Conservation (phyloP, 2,888 invertebrate genomes). For the Lasius fuliginosus region DNA sequence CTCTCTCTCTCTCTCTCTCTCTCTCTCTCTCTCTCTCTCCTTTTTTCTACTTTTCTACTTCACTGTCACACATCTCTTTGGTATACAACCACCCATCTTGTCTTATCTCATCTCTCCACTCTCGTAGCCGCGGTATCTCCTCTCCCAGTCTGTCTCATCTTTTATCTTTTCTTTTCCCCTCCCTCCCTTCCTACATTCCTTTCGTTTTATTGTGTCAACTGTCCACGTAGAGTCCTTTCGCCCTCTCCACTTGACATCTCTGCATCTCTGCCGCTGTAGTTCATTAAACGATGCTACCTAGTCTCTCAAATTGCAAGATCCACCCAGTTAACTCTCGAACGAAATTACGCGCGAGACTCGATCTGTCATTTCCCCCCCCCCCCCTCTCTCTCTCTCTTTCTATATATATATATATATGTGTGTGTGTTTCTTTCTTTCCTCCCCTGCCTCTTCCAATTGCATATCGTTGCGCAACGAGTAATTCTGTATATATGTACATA, state of each 20-base stretch:
- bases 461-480: slow-evolving; percentile 1
- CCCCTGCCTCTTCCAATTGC: slow-evolving; percentile 19
- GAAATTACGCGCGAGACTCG: slow-evolving; percentile 56
- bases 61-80: slow-evolving; percentile 2
- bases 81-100: slow-evolving; percentile 20
- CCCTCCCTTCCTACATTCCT: slow-evolving; percentile 11
- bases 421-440: neutral
- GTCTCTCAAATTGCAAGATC: slow-evolving; percentile 66
- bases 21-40: neutral
- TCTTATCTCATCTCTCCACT: slow-evolving; percentile 38
- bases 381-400: too few species aligned
- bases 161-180: slow-evolving; percentile 41
- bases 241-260: slow-evolving; percentile 61
- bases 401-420: neutral
- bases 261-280: slow-evolving; percentile 63
- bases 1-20: neutral
- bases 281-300: slow-evolving; percentile 72
- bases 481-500: neutral
- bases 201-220: slow-evolving; percentile 7
- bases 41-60: too few species aligned
- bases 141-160: slow-evolving; percentile 42
- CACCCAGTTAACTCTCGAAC: slow-evolving; percentile 55
- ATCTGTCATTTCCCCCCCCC: neutral
- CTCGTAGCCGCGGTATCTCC: slow-evolving; percentile 9
- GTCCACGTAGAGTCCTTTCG: slow-evolving; percentile 26